These are phyloP conservation scores for Cettia cetti DNA, from an alignment of 2,113 vertebrate species.

Conservation along the genomic window DNA sequence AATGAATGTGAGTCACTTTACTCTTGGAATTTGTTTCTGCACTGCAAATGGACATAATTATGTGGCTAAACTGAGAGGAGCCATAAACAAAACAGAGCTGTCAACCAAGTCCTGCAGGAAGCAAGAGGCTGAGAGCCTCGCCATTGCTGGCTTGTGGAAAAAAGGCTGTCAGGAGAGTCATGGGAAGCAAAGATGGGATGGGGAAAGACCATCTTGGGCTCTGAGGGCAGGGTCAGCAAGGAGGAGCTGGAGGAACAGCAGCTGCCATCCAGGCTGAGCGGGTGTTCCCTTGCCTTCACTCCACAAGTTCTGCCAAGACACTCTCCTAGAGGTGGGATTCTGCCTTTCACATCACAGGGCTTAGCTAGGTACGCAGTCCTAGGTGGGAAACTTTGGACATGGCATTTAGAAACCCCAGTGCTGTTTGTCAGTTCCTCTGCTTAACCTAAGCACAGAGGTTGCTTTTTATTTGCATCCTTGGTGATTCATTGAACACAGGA, in stretches of 20 bases:
- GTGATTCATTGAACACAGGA: background rate
- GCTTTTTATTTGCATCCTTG: background rate
- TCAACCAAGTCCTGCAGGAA: background rate
- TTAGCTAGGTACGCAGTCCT: fast-evolving
- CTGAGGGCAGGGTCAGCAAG: background rate
- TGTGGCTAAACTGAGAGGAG: background rate
- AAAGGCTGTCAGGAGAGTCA: background rate
- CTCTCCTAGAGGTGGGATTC: background rate
- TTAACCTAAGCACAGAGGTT: background rate
- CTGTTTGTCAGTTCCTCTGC: background rate
- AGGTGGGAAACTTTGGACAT: background rate
- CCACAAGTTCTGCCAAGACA: background rate
- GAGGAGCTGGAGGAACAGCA: background rate
- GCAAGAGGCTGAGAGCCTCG: fast-evolving
- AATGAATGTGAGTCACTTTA: conserved; percentile 20
- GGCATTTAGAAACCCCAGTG: background rate
- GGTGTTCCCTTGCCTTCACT: background rate
- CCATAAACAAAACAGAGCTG: background rate
- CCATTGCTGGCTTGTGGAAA: background rate
- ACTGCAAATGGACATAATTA: background rate
- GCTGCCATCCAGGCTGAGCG: fast-evolving
- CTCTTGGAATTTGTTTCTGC: background rate
- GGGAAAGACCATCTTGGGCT: background rate
- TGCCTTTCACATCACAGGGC: fast-evolving
- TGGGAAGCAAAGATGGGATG: background rate